phyloP scores from a whole-genome alignment of 2,797 vertebrate species.

The Parotocinclus haroldoi region DNA sequence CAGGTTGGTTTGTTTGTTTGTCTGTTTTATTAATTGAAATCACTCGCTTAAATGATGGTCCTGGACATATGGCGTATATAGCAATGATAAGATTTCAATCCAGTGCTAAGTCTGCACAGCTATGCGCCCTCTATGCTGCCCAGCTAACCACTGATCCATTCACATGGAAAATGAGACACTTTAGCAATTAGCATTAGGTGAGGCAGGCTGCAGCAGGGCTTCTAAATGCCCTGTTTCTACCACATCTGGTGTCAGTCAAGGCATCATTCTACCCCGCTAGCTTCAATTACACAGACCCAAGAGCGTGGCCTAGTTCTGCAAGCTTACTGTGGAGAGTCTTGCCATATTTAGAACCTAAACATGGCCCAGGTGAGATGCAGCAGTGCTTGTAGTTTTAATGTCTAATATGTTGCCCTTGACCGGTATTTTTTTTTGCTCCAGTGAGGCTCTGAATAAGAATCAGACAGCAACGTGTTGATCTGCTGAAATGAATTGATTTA shows the following conservation, averaged over 20 bases:
- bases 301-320: conserved; percentile 19
- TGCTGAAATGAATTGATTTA: too few species aligned
- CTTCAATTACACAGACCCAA: conserved; percentile 23
- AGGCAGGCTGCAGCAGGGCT: conserved; percentile 14
- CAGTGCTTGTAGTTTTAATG: neutral
- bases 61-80: too few species aligned
- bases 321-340: neutral
- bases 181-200: neutral
- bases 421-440: too few species aligned
- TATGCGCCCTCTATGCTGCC: too few species aligned
- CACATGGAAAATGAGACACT: too few species aligned
- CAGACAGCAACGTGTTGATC: too few species aligned
- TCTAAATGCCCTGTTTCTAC: conserved; percentile 7
- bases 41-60: conserved; percentile 20
- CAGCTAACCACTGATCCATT: too few species aligned
- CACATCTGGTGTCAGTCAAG: conserved; percentile 26
- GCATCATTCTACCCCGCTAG: conserved; percentile 14
- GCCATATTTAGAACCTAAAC: too few species aligned
- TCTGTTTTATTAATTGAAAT: conserved; percentile 1
- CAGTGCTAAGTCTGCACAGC: too few species aligned
- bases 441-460: too few species aligned
- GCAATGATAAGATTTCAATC: too few species aligned
- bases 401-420: too few species aligned
- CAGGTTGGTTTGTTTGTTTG: conserved; percentile 9
- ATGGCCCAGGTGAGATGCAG: conserved; percentile 13